phyloP scores from a whole-genome alignment of 2,113 vertebrate species.

The Mobula hypostoma region DNA sequence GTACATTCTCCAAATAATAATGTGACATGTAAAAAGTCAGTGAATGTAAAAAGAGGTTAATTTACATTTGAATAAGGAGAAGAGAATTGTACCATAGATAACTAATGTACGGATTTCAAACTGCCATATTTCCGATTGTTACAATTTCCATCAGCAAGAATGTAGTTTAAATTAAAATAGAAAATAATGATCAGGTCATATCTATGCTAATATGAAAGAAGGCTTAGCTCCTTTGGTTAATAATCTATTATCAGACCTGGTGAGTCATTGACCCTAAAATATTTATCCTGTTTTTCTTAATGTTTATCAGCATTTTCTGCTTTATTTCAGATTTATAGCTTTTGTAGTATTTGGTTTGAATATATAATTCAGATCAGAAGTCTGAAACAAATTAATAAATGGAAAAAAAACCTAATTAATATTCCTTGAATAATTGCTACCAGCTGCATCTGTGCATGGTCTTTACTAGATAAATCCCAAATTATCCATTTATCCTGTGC shows the following conservation, averaged over 20 bases:
- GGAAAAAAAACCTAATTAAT: neutral
- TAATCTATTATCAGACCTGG: too few relatives aligned
- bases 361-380: neutral
- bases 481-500: neutral
- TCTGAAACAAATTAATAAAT: constrained; percentile 7
- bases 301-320: too few relatives aligned
- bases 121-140: neutral
- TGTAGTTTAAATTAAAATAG: too few relatives aligned
- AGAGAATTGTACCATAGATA: neutral
- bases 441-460: neutral
- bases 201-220: too few relatives aligned
- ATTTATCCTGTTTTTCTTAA: too few relatives aligned
- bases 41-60: neutral
- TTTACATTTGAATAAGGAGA: neutral
- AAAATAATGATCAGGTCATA: too few relatives aligned
- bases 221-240: too few relatives aligned
- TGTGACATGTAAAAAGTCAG: neutral
- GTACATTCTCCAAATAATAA: neutral
- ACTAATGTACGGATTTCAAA: neutral
- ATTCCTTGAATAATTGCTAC: neutral
- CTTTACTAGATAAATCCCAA: neutral
- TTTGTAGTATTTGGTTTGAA: neutral
- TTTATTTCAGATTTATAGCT: too few relatives aligned
- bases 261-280: too few relatives aligned
- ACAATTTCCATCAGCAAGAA: neutral